Conservation (phyloP, 2,797 vertebrate species). For the Pempheris klunzingeri region DNA sequence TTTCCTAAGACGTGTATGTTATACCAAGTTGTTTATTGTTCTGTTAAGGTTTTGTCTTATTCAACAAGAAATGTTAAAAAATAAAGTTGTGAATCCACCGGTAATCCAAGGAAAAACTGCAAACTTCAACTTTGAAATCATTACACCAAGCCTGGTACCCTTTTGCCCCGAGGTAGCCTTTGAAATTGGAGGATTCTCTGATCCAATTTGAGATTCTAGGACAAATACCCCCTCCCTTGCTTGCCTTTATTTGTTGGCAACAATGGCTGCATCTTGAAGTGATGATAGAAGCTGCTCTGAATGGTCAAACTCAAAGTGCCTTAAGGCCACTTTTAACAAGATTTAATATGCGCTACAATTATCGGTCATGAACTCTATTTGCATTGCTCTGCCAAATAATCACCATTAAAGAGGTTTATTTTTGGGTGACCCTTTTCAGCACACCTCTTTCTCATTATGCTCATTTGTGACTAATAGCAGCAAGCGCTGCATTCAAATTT, state of each 20-base stretch:
- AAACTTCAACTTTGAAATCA: conserved; percentile 20
- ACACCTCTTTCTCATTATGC: conserved; percentile 32
- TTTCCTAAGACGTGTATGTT: background rate
- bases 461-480: conserved; percentile 36
- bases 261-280: conserved; percentile 62
- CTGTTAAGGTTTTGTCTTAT: background rate
- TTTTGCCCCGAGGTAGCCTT: conserved; percentile 52
- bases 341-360: conserved; percentile 46
- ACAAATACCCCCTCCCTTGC: conserved; percentile 47
- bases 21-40: background rate
- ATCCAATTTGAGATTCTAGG: conserved; percentile 72
- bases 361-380: conserved; percentile 51
- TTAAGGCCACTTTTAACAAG: conserved; percentile 43
- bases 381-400: conserved; percentile 42
- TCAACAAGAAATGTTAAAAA: conserved; percentile 4
- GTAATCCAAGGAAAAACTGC: conserved; percentile 17
- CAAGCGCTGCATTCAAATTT: conserved; percentile 32
- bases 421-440: conserved; percentile 25
- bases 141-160: conserved; percentile 30
- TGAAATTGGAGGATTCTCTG: conserved; percentile 59
- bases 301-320: conserved; percentile 39
- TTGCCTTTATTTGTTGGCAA: conserved; percentile 57
- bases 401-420: conserved; percentile 41
- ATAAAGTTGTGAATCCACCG: background rate
- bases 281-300: conserved; percentile 32